These are phyloP conservation scores for Orthosia incerta DNA, from an alignment of 2,888 invertebrate species.

Conservation along the genomic window DNA sequence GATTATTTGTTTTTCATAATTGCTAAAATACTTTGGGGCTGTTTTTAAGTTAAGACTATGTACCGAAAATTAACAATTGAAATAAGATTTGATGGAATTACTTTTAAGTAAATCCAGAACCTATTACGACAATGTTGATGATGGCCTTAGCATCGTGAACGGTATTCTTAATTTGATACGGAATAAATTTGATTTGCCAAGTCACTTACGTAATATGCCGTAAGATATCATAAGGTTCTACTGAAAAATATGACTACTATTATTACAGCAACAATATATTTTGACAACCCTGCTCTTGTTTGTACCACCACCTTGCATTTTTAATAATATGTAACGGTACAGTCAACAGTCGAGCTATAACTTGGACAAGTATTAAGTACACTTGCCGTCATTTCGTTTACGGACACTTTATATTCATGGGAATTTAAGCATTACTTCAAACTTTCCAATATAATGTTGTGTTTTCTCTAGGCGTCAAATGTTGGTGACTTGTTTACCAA, in stretches of 20 bases:
- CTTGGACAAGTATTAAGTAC: conserved; percentile 58
- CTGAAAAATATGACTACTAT: neutral
- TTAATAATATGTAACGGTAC: conserved; percentile 65
- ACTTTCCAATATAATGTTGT: conserved; percentile 53
- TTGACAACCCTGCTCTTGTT: conserved; percentile 52
- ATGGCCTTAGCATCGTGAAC: neutral
- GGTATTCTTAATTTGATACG: neutral
- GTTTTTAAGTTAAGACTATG: too few relatives aligned
- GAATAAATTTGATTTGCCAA: neutral
- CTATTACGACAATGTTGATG: too few relatives aligned
- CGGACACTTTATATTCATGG: conserved; percentile 48
- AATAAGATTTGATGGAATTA: neutral
- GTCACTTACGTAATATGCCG: neutral
- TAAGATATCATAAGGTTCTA: too few relatives aligned
- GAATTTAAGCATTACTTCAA: conserved; percentile 41
- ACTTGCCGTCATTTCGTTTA: conserved; percentile 42
- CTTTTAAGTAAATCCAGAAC: neutral
- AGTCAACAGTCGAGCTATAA: conserved; percentile 49
- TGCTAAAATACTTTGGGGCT: too few relatives aligned
- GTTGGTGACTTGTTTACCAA: conserved; percentile 3
- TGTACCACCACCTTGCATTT: conserved; percentile 56
- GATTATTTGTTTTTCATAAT: neutral
- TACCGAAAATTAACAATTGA: too few relatives aligned
- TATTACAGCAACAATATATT: neutral
- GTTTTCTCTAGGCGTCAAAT: conserved; percentile 9